Base-by-base conservation (phyloP, 2,797 vertebrate species). In the Gymnothorax reevesii region DNA sequence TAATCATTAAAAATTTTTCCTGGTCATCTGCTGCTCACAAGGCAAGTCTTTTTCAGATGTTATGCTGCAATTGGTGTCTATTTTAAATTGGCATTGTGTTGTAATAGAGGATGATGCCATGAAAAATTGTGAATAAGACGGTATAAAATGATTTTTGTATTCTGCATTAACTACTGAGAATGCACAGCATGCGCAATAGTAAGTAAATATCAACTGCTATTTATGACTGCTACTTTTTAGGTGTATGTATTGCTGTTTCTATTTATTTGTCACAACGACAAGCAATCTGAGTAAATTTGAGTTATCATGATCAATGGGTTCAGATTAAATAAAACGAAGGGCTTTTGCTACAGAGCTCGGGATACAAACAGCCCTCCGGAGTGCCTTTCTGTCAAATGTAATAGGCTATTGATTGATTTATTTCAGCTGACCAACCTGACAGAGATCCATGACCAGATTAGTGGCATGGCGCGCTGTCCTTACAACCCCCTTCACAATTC, bases 401-500 rank as follows among this genome's bases (percentile, higher is more conserved):
- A 49, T 49, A 22, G 54, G 12, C 2, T 60, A 27, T 10, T 25
- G 25, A 25, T 85, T 12, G 22, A 15, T 83, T 82, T 7, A 33
- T 6, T 88, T 42, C 90, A 99, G 98, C 90, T 99, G 91, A 98
- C 91, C 84, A 98, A 99, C 92, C 94, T 99, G 92, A 98, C 97
- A 0, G 97, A 98, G 93, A 96, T 98, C 93, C 98, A 98, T 0
- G 98, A 99, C 90, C 98, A 98, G 94, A 98, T 99, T 94, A 99
- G 97, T 12, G 98, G 98, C 13, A 99, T 99, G 98, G 98, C 98
- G 42, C 97, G 98, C 71, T 99, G 98, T 88, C 98, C 98, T 12
- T 99, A 99, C 92, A 99, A 98, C 90, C 98, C 98, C 0, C 97
- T 98, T 86, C 98, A 99, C 95, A 99, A 99, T 87, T 99, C 98